Percentiles rank a stretch among this genome's conserved stretches.
These are phyloP conservation scores for Dreissena polymorpha DNA, from an alignment of 1,140 invertebrate species.

Conservation along the genomic window DNA sequence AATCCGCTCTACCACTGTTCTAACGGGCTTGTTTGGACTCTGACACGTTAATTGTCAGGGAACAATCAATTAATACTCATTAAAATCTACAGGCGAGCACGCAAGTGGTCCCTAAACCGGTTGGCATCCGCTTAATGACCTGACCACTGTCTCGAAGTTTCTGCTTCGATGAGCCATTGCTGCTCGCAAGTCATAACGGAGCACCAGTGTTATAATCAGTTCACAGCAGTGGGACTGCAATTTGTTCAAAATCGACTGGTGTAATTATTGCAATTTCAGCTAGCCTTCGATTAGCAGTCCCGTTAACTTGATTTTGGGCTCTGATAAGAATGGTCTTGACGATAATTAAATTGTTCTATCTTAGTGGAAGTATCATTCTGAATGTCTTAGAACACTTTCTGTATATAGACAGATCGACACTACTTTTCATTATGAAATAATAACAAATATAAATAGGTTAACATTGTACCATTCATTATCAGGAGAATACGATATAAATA, in stretches of 20 bases:
- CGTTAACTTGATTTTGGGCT: too few relatives aligned
- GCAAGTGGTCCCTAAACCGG: background rate
- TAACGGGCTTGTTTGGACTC: constrained; percentile 12
- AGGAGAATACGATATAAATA: too few relatives aligned
- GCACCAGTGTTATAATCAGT: constrained; percentile 28
- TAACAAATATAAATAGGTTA: too few relatives aligned
- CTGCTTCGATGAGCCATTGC: constrained; percentile 9
- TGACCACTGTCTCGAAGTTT: constrained; percentile 1
- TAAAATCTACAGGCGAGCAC: constrained; percentile 48
- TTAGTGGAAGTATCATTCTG: too few relatives aligned
- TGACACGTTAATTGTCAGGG: constrained; percentile 50
- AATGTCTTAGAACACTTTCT: too few relatives aligned
- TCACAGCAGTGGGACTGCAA: background rate
- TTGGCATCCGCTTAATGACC: constrained; percentile 48
- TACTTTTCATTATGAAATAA: too few relatives aligned
- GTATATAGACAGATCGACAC: too few relatives aligned
- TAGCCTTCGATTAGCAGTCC: too few relatives aligned
- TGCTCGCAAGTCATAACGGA: constrained; percentile 37
- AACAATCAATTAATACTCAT: constrained; percentile 57
- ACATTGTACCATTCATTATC: too few relatives aligned
- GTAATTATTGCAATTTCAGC: too few relatives aligned
- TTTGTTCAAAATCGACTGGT: background rate
- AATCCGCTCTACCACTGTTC: background rate
- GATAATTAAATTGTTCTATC: too few relatives aligned
- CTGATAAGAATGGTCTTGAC: too few relatives aligned